Evolutionary conservation across 2,113 vertebrate genomes (phyloP), one percentile per base, ranked within the genome.

Genomic region (Upupa epops): DNA sequence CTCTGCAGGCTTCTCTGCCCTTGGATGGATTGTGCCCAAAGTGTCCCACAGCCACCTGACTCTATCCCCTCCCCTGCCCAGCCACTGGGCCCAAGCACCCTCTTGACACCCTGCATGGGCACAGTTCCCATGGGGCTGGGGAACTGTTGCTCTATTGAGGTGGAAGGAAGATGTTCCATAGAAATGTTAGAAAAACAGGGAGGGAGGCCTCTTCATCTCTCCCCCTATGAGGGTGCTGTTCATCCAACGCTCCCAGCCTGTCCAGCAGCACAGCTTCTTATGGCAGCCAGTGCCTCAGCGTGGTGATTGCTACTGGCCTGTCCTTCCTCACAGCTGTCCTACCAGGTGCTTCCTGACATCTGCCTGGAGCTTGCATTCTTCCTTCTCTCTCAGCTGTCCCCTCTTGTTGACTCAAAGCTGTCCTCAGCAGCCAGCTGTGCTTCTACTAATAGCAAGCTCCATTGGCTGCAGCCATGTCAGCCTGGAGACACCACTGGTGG

Each of bases 341-440:
- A 76, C 92, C 95, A 95, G 94, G 92, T 95, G 94, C 93, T 96
- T 96, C 93, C 94, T 93, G 96, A 88, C 90, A 89, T 93, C 80
- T 84, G 93, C 68, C 78, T 63, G 90, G 54, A 54, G 74, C 83
- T 91, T 32, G 29, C 10, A 0, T 42, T 51, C 49, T 2, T 5
- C 49, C 81, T 72, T 80, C 8, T 34, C 40, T 63, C 83, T 84
- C 83, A 46, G 88, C 83, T 17, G 0, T 26, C 81, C 49, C 29
- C 79, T 86, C 81, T 19, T 85, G 81, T 28, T 85, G 83, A 63
- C 66, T 25, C 65, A 83, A 75, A 49, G 22, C 82, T 40, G 21
- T 69, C 34, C 71, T 61, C n/a, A 4, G 2, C 48, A 55, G 55
- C 32, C 36, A 65, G 86, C 42, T 8, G 3, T 0, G 0, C 34